These are phyloP conservation scores for Asarcornis scutulata DNA, from an alignment of 2,113 vertebrate species.

Conservation along the genomic window DNA sequence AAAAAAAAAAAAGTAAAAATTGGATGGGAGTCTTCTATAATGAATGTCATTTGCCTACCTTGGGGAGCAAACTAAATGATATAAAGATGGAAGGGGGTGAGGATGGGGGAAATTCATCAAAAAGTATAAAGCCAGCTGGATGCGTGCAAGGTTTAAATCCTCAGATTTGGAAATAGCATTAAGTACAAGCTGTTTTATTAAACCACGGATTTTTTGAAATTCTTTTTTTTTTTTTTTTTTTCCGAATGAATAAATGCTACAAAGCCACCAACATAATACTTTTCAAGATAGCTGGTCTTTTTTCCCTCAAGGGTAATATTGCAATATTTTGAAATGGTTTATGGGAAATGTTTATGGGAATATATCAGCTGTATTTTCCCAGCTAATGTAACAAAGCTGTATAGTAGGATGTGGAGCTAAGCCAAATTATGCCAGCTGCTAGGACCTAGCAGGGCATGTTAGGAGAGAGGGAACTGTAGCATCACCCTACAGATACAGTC, in stretches of 20 bases:
- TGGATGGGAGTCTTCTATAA: neutral
- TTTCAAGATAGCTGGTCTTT: neutral
- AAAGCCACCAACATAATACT: neutral
- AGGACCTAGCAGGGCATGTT: neutral
- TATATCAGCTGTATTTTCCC: neutral
- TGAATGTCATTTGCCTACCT: neutral
- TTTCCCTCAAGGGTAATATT: neutral
- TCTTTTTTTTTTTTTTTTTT: neutral
- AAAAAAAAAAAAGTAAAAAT: neutral
- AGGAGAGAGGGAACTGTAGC: neutral
- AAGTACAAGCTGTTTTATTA: conserved; percentile 17
- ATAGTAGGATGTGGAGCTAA: neutral
- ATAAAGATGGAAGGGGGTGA: neutral
- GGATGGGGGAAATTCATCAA: neutral
- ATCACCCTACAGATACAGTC: neutral
- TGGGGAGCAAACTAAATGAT: neutral
- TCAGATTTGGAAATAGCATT: neutral
- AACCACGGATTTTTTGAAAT: neutral
- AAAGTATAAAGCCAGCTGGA: neutral
- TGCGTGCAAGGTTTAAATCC: neutral
- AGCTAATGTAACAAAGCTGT: neutral
- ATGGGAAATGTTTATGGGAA: neutral
- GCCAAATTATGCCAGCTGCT: neutral
- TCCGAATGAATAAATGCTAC: neutral
- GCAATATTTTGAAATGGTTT: neutral